Evolutionary conservation across 2,888 invertebrate species (phyloP).

Genomic region (Aromia moschata): DNA sequence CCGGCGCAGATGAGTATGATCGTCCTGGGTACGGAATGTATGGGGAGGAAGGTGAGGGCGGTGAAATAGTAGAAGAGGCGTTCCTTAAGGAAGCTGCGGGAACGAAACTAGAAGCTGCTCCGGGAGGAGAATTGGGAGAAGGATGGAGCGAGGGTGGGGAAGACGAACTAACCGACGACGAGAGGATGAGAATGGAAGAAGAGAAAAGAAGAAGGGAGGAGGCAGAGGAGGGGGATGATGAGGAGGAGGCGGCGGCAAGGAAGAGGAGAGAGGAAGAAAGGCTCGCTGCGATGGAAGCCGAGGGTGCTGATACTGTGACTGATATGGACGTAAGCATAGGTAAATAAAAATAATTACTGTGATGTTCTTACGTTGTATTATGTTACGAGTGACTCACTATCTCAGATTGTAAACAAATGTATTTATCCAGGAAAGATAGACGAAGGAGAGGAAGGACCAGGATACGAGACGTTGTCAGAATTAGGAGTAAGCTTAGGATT

Average conservation of each 20-base stretch:
- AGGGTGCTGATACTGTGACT: constrained; percentile 8
- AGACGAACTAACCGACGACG: background rate
- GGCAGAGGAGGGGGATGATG: constrained; percentile 9
- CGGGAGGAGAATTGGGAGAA: constrained; percentile 4
- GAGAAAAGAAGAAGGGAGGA: background rate
- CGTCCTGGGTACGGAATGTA: background rate
- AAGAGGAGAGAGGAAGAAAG: background rate
- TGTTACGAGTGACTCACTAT: background rate
- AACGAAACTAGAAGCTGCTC: constrained; percentile 18
- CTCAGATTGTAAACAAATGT: background rate
- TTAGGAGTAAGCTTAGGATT: background rate
- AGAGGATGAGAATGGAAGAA: constrained; percentile 2
- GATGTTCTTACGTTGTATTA: background rate
- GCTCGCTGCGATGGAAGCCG: background rate
- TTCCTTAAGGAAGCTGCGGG: constrained; percentile 18
- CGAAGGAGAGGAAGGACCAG: constrained; percentile 11
- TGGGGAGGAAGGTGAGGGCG: constrained; percentile 11
- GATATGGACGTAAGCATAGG: background rate
- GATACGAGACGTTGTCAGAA: background rate
- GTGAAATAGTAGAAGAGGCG: constrained; percentile 19
- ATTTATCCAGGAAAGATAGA: background rate
- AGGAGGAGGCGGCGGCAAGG: no score
- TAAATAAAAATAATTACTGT: background rate
- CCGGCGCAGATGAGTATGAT: background rate
- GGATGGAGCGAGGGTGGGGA: background rate